Base-by-base conservation (phyloP, 2,888 invertebrate genomes). In the Drosophila aldrichi region DNA sequence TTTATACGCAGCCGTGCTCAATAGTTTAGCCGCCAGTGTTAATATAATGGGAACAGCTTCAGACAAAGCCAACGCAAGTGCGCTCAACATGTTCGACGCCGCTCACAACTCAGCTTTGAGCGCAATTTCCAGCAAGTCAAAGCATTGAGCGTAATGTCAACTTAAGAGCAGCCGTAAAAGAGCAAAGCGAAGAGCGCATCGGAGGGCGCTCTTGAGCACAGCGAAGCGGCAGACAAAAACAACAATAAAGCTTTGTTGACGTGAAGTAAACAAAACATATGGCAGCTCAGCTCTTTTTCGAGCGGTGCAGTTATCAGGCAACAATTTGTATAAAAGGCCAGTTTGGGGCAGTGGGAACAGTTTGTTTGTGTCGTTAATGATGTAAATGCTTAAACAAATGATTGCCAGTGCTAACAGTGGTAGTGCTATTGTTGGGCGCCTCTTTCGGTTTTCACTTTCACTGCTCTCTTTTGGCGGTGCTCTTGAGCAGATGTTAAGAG, bases 41-140 rank as follows among this genome's bases (percentile, higher is more conserved):
- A 0, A 38, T 52, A 85, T 82, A 82, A 46, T 82, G 82, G 82
- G 86, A 70, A 85, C 78, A 82, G 73, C 46, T 18, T 1, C 18
- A 2, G 4, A 16, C 16, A 14, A 7, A n/a, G 16, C 14, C 10
- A 29, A 22, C 34, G 6, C 8, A 46, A 55, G 46, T 70, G 34
- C 58, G 44, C 49, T 61, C 52, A 57, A 56, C 10, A 43, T 64
- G 25, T 16, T n/a, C 32, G 61, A 34, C 18, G 20, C n/a, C 43
- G 40, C 55, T 51, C 58, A n/a, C 43, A 10, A 34, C 52, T 41
- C 36, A 12, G 40, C 29, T 32, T 55, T 22, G 46, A 70, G 56
- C 38, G 41, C 20, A 36, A 36, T 49, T 46, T 18, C 10, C 12
- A 2, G 2, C 16, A 14, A 22, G 7, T 10, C 36, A 29, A 25